Base-by-base conservation (phyloP, 1,140 invertebrate genomes). In the Papilio xuthus region DNA sequence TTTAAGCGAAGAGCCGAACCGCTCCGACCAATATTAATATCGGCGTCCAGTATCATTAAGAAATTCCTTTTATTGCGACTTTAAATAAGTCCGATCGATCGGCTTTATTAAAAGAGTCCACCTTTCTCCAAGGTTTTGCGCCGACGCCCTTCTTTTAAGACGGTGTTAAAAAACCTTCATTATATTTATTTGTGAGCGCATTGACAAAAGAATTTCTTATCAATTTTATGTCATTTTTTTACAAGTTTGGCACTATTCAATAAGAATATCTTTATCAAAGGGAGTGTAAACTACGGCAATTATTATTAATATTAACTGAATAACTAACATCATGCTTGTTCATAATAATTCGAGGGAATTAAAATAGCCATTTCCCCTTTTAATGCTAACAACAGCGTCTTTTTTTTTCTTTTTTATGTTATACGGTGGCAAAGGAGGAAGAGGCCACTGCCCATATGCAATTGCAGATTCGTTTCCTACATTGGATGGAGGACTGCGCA, bases 51-150 rank as follows among this genome's bases (percentile, higher is more conserved):
- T 89, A 91, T 93, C 92, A 93, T 93, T 93, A 93, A 92, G 87
- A 90, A 89, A 93, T 93, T 90, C 92, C 92, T 93, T 93, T 93
- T 93, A 93, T 93, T 92, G 91, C 91, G 79, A 89, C 85, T 92
- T 93, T 91, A 93, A 93, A 93, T 93, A 93, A 92, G 90, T 92
- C 88, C 91, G 85, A 82, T 91, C 88, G 90, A 89, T 89, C 90
- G 86, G 84, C 86, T 87, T 91, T 91, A 92, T 86, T 93, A 91
- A 89, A 89, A 84, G 88, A 90, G 89, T 83, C 88, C 90, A 89
- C 92, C 89, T 92, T 92, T 93, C 90, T 92, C 92, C 90, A 87
- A 90, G 89, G 90, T 92, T 92, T 90, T 84, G 90, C 89, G 89
- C 89, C 83, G 76, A 86, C 83, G 90, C 90, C 90, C 90, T 92